A percentile compares a stretch with the other conserved stretches of the same genome.
Conservation (phyloP, 2,888 invertebrate genomes). For the Netelia melanura region DNA sequence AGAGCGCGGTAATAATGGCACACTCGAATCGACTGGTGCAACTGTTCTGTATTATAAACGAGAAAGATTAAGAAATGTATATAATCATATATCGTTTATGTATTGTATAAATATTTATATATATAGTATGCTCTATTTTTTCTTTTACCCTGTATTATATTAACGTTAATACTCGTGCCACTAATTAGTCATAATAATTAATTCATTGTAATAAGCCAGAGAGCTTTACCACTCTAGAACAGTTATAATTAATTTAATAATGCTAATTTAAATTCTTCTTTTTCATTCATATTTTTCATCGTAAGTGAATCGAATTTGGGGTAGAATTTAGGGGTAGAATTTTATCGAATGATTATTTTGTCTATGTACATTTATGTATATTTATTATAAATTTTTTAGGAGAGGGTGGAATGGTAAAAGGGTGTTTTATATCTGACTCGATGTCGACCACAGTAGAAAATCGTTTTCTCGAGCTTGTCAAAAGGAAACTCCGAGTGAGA, state of each 20-base stretch:
- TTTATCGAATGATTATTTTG: neutral
- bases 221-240: no score
- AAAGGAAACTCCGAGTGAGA: constrained; percentile 66
- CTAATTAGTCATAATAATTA: no score
- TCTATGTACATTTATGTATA: neutral
- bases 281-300: neutral
- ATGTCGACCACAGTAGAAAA: constrained; percentile 43
- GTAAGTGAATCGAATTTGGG: neutral
- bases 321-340: neutral
- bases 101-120: neutral
- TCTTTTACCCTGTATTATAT: neutral
- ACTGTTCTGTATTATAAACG: neutral
- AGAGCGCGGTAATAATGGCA: constrained; percentile 52
- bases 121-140: neutral
- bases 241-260: no score
- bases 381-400: neutral
- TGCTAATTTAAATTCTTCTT: neutral
- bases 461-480: constrained; percentile 53
- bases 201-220: no score
- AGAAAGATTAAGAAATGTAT: neutral
- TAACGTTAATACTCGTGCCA: no score
- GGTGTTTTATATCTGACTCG: constrained; percentile 13
- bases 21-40: constrained; percentile 51
- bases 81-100: neutral
- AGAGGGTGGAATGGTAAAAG: constrained; percentile 24